Evolutionary conservation across 1,140 invertebrate species (phyloP), one percentile per base, ranked within the genome.

Genomic region (Battus philenor): DNA sequence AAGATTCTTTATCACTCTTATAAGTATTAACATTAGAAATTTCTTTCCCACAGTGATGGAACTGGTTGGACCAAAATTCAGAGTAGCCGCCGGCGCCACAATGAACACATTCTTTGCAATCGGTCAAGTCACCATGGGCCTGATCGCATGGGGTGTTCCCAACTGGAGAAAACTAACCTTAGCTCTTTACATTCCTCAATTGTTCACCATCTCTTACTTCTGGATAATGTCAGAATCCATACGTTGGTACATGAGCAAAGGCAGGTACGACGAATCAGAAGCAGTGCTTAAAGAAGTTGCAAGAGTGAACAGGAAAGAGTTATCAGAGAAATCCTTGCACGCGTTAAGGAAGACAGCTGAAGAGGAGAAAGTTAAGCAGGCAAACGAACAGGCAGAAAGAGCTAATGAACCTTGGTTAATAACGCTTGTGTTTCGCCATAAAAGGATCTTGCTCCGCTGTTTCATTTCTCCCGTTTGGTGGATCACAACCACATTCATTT

Each of bases 181-280:
- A 4, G 81, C 90, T 1, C 81, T 93, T 4, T 94, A 94, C 47
- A 64, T 86, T 0, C 91, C 92, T 0, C 90, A 90, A 17, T 54
- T 94, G 1, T 65, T 92, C 1, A 88, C 92, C 4, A 66, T 94
- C 1, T 68, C 83, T 1, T 90, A 91, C 57, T 89, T 89, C 22
- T 89, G 89, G 76, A 67, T 91, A 12, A 64, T 91, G 11, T 86
- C 88, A 1, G 91, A 92, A 73, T 92, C 36, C n/a, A 80, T 91
- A 3, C 80, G 93, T 47, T 96, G 94, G 94, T 87, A 95, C n/a
- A 72, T 95, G 44, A 90, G 91, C n/a, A 90, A 92, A 44, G 90
- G 91, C 1, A 89, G 89, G 43, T 90, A 90, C 43, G 86, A 91
- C 1, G 88, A 92, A 53, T 90, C 91, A n/a, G 87, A 88, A 38